Base-by-base conservation (phyloP, 2,888 invertebrate species). In the Eumacrocentrus americanus region DNA sequence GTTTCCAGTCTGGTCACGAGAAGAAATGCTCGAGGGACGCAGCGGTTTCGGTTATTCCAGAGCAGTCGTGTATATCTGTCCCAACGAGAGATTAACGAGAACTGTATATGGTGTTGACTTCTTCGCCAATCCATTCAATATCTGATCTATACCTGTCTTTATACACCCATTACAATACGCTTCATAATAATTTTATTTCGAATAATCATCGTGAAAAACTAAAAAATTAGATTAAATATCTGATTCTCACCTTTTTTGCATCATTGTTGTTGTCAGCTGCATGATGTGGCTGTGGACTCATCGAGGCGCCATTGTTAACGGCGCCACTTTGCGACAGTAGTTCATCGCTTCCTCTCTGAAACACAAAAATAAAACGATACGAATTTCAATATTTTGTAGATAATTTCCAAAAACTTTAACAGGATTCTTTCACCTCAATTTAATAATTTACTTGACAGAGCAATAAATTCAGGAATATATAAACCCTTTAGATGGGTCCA, bases 311-410 rank as follows among this genome's bases (percentile, higher is more conserved):
- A 82, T 91, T 91, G 84, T 91, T 91, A 82, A 95, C 93, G 86
- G 92, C 92, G 68, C 82, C 85, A 85, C 92, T 91, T 87, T 94
- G 94, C 84, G 94, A 94, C 84, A 95, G 88, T 84, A 96, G 90
- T 88, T 96, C 95, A 90, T 96, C 96, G 83, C 95, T 95, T 86
- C 95, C 95, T 87, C 96, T 92, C 96, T 96, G 91, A 54, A 89
- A 87, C 76, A 76, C 65, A 69, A 63, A 68, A 29, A 48, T 47
- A n/a, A 55, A 67, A 65, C 42, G 60, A 64, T 61, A 64, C 61
- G 60, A 58, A 58, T 65, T 63, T 64, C 59, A 53, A 40, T n/a
- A n/a, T n/a, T n/a, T n/a, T n/a, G n/a, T n/a, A n/a, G n/a, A n/a
- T n/a, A n/a, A n/a, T n/a, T n/a, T n/a, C n/a, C n/a, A n/a, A n/a